Percentiles rank a stretch among this genome's conserved stretches.
Evolutionary conservation across 2,113 vertebrate genomes (phyloP).

Genomic region (Zosterops borbonicus): DNA sequence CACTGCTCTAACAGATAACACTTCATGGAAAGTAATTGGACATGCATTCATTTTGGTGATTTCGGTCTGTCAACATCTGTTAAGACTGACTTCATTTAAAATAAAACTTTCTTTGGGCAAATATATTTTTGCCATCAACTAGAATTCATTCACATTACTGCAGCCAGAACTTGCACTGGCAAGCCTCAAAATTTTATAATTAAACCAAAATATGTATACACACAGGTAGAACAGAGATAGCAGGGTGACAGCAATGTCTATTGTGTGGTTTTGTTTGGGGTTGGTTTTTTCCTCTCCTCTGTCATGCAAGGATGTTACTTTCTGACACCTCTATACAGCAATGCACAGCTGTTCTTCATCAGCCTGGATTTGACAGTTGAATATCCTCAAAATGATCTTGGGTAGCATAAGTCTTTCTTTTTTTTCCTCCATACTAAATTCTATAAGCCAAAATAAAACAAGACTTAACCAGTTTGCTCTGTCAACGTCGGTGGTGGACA

Average conservation of each 20-base stretch:
- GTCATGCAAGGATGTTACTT: background rate
- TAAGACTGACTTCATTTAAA: slow-evolving; percentile 52
- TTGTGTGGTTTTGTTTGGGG: background rate
- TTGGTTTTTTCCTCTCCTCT: accelerated
- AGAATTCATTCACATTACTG: background rate
- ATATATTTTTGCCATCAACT: background rate
- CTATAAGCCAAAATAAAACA: background rate
- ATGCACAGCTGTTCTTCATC: background rate
- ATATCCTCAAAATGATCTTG: background rate
- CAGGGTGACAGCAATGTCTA: background rate
- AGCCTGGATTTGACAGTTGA: background rate
- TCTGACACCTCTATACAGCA: background rate
- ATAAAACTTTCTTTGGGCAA: slow-evolving; percentile 54
- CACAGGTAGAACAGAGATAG: background rate
- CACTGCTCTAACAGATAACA: background rate
- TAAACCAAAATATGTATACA: background rate
- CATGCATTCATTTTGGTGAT: slow-evolving; percentile 18
- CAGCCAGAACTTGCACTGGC: background rate
- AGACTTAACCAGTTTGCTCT: background rate
- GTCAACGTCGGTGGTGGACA: background rate
- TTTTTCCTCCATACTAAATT: background rate
- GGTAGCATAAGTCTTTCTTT: background rate
- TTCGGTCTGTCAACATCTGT: slow-evolving; percentile 76
- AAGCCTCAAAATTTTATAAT: background rate
- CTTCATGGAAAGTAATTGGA: background rate